These are phyloP conservation scores for Catharus fuscescens DNA, from an alignment of 2,113 vertebrate genomes.

Conservation along the genomic window DNA sequence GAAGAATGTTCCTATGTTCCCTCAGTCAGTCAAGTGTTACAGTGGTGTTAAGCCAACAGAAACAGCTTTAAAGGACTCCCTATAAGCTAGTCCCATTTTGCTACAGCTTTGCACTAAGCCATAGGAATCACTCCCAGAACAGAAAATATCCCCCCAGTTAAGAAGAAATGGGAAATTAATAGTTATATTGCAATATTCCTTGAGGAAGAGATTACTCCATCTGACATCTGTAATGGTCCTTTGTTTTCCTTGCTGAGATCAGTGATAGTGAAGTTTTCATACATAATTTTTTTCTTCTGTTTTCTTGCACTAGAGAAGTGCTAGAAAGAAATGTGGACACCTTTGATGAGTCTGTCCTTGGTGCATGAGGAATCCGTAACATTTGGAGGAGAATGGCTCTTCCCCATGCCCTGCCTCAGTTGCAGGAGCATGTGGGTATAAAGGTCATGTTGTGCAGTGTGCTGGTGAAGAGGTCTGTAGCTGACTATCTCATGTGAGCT, in stretches of 20 bases:
- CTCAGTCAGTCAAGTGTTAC: not conserved
- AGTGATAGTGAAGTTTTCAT: not conserved
- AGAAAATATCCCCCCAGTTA: not conserved
- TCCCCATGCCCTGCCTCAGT: not conserved
- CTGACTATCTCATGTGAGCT: not conserved
- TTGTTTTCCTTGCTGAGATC: not conserved
- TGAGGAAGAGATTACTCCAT: not conserved
- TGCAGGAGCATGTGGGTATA: accelerated
- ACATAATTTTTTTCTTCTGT: not conserved
- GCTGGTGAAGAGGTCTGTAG: not conserved
- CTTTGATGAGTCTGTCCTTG: not conserved
- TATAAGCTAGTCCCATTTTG: slow-evolving; percentile 2
- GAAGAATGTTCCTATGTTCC: not conserved
- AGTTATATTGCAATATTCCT: not conserved
- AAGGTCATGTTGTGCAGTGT: not conserved
- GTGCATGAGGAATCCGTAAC: not conserved
- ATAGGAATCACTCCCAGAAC: not conserved
- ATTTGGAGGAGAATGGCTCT: not conserved
- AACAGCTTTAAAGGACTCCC: not conserved
- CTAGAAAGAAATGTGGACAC: not conserved
- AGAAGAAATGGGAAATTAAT: not conserved
- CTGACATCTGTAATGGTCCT: not conserved
- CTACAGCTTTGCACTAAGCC: not conserved
- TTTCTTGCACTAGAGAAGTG: not conserved
- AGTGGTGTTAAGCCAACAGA: not conserved